Conservation (phyloP, 2,888 invertebrate species). For the Tiliacea citrago region DNA sequence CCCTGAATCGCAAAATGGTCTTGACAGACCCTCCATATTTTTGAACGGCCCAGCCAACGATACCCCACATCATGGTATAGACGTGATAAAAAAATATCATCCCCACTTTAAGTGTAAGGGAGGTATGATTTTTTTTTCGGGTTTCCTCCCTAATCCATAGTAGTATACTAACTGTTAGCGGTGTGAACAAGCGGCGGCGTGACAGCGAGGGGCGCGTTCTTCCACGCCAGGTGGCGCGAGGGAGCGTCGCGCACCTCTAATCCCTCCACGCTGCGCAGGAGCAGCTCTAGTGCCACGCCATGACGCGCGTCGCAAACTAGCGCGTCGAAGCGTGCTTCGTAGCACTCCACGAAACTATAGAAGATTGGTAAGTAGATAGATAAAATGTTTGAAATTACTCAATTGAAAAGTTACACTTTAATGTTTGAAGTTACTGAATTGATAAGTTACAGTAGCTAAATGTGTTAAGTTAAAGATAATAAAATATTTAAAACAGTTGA, state of each 20-base stretch:
- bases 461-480: neutral
- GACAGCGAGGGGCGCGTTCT: slow-evolving; percentile 52
- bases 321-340: slow-evolving; percentile 93
- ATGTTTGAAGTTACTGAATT: neutral
- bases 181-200: slow-evolving; percentile 68
- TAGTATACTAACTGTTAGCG: slow-evolving; percentile 73
- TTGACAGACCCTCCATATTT: too few relatives aligned
- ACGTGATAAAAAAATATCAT: too few relatives aligned
- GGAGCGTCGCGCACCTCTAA: slow-evolving; percentile 89
- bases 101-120: too few relatives aligned
- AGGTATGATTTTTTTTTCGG: too few relatives aligned
- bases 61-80: too few relatives aligned
- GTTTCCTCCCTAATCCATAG: too few relatives aligned
- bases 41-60: too few relatives aligned
- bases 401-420: neutral
- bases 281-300: slow-evolving; percentile 97
- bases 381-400: neutral
- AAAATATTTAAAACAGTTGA: neutral
- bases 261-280: slow-evolving; percentile 95
- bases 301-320: slow-evolving; percentile 90
- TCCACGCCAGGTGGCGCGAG: slow-evolving; percentile 81
- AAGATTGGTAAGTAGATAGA: neutral
- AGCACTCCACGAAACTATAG: slow-evolving; percentile 94
- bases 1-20: too few relatives aligned
- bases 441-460: neutral